Evolutionary conservation across 2,888 invertebrate genomes (phyloP).

Genomic region (Candidula unifasciata): DNA sequence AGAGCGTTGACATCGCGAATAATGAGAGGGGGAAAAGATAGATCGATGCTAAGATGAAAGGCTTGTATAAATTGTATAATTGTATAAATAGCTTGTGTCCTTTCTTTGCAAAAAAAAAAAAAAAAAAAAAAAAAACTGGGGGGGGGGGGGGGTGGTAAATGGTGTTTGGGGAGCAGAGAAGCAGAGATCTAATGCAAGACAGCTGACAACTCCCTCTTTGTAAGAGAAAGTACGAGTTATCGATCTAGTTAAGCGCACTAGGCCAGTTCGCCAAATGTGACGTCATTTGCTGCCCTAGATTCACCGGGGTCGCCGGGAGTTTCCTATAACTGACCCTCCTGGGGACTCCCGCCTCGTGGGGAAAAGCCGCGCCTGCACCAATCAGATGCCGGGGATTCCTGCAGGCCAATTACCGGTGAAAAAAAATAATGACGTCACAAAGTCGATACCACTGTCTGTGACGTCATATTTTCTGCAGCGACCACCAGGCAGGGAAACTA

Average conservation of each 20-base stretch:
- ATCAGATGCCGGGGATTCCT: slow-evolving; percentile 48
- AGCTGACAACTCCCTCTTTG: not conserved
- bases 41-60: not conserved
- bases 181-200: no score
- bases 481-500: not conserved
- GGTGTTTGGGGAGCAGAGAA: not conserved
- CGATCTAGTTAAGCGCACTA: slow-evolving; percentile 17
- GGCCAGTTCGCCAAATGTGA: slow-evolving; percentile 29
- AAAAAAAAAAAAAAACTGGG: not conserved
- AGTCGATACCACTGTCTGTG: slow-evolving; percentile 43
- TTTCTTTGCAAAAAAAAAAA: not conserved
- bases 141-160: not conserved
- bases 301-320: slow-evolving; percentile 29
- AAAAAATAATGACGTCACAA: slow-evolving; percentile 40
- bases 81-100: no score
- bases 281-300: slow-evolving; percentile 42
- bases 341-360: not conserved
- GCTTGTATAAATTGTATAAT: no score
- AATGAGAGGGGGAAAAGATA: not conserved
- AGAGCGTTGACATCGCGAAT: not conserved
- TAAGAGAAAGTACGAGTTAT: not conserved
- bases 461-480: slow-evolving; percentile 42
- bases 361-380: slow-evolving; percentile 28
- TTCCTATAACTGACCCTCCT: not conserved
- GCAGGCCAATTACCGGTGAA: slow-evolving; percentile 48